Conservation (phyloP, 2,113 vertebrate genomes). For the Tenebrosternarchus preto region DNA sequence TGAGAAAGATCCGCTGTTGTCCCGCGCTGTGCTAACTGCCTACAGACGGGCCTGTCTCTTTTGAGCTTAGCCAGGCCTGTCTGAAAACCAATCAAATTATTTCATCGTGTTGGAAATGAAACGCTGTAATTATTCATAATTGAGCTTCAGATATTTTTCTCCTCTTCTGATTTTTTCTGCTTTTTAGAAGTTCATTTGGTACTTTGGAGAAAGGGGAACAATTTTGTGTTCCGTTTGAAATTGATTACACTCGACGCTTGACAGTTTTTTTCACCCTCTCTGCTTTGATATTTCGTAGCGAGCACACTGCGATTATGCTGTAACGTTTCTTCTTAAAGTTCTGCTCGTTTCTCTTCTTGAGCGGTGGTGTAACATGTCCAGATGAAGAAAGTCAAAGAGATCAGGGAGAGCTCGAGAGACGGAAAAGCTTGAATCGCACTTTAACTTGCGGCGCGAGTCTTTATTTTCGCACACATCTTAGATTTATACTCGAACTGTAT, state of each 20-base stretch:
- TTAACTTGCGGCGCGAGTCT: neutral
- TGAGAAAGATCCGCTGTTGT: constrained; percentile 82
- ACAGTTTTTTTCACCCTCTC: constrained; percentile 70
- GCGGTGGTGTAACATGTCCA: constrained; percentile 39
- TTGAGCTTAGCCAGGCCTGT: constrained; percentile 98
- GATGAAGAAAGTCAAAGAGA: constrained; percentile 24
- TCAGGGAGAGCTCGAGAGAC: neutral
- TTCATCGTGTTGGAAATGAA: constrained; percentile 98
- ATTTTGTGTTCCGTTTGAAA: constrained; percentile 90
- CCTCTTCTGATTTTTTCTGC: constrained; percentile 76
- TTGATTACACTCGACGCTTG: constrained; percentile 82
- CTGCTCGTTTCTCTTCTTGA: constrained; percentile 42
- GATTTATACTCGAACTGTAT: neutral
- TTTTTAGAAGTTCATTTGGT: constrained; percentile 86
- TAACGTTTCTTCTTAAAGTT: constrained; percentile 65
- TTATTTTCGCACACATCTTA: neutral
- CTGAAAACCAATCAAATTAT: constrained; percentile 98
- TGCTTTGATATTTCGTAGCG: constrained; percentile 75
- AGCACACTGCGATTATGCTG: constrained; percentile 66
- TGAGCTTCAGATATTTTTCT: constrained; percentile 87
- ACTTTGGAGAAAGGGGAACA: constrained; percentile 87
- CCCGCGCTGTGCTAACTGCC: constrained; percentile 88
- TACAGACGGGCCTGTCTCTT: constrained; percentile 91
- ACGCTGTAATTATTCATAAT: constrained; percentile 99
- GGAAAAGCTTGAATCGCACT: constrained; percentile 5